A percentile compares a stretch with the other conserved stretches of the same genome.
Evolutionary conservation across 2,113 vertebrate genomes (phyloP).

Genomic region (Tinamus guttatus): DNA sequence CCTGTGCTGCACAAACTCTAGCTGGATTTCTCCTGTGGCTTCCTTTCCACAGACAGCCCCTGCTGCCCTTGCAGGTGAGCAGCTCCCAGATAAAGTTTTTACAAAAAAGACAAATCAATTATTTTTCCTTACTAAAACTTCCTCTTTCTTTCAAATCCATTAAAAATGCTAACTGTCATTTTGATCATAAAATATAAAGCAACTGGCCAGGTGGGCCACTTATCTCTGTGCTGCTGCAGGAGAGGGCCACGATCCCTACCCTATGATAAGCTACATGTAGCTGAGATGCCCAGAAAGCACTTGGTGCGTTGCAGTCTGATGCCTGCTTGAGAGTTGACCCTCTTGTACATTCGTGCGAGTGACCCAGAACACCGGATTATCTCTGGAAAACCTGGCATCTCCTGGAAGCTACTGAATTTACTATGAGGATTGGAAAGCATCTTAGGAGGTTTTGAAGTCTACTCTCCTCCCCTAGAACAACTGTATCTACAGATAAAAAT

Average conservation of each 20-base stretch:
- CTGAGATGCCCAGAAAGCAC: fast-evolving
- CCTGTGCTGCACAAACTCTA: neutral
- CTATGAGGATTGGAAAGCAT: neutral
- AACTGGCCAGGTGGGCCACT: neutral
- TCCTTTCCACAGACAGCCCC: neutral
- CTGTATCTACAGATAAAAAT: neutral
- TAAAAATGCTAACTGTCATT: neutral
- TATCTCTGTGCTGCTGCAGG: neutral
- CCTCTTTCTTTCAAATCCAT: neutral
- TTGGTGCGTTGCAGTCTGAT: neutral
- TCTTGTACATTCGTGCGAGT: neutral
- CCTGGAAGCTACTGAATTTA: neutral
- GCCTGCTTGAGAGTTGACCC: neutral
- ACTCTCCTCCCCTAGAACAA: neutral
- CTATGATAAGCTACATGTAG: neutral
- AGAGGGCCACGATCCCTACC: neutral
- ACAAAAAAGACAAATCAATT: neutral
- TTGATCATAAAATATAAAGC: neutral
- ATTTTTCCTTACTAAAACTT: neutral
- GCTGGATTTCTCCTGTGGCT: neutral
- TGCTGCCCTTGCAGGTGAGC: neutral
- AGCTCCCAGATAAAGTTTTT: neutral
- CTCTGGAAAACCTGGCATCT: neutral
- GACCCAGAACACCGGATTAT: neutral
- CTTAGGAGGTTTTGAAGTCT: neutral